These are phyloP conservation scores for Tinea semifulvella DNA, from an alignment of 2,888 invertebrate species.

Conservation along the genomic window DNA sequence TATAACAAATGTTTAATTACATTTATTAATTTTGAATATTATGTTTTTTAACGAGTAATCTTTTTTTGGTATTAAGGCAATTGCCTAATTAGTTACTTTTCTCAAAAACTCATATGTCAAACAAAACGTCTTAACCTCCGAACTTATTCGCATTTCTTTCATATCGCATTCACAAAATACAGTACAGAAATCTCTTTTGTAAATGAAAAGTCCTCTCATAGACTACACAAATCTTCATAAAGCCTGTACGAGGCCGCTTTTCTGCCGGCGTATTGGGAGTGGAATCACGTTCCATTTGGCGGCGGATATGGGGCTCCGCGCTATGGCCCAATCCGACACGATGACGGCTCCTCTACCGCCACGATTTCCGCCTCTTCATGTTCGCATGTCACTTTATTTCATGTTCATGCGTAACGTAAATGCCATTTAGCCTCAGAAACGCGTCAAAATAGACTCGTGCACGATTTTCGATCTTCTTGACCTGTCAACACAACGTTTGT, in stretches of 20 bases:
- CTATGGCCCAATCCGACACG: slow-evolving; percentile 43
- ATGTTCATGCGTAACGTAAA: slow-evolving; percentile 24
- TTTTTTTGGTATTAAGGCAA: too few species aligned
- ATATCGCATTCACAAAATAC: slow-evolving; percentile 7
- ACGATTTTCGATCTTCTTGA: slow-evolving; percentile 12
- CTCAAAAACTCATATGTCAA: too few species aligned
- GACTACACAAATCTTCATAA: slow-evolving; percentile 19
- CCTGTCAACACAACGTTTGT: not conserved
- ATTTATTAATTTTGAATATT: too few species aligned
- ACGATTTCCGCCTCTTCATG: slow-evolving; percentile 44
- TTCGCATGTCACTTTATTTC: slow-evolving; percentile 37
- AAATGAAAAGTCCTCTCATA: slow-evolving; percentile 13
- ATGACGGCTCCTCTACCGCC: slow-evolving; percentile 48
- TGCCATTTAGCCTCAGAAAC: slow-evolving; percentile 19
- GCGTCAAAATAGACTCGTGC: slow-evolving; percentile 9
- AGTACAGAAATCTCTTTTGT: slow-evolving; percentile 12
- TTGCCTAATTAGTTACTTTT: too few species aligned
- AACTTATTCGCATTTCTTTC: slow-evolving; percentile 8
- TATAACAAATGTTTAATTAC: too few species aligned
- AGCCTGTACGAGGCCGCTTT: slow-evolving; percentile 22
- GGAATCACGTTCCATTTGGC: slow-evolving; percentile 51
- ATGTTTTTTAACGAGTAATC: too few species aligned
- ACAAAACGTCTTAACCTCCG: too few species aligned
- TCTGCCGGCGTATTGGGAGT: slow-evolving; percentile 38
- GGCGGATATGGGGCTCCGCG: slow-evolving; percentile 52